phyloP scores from a whole-genome alignment of 2,113 vertebrate genomes.

The Anser cygnoides region DNA sequence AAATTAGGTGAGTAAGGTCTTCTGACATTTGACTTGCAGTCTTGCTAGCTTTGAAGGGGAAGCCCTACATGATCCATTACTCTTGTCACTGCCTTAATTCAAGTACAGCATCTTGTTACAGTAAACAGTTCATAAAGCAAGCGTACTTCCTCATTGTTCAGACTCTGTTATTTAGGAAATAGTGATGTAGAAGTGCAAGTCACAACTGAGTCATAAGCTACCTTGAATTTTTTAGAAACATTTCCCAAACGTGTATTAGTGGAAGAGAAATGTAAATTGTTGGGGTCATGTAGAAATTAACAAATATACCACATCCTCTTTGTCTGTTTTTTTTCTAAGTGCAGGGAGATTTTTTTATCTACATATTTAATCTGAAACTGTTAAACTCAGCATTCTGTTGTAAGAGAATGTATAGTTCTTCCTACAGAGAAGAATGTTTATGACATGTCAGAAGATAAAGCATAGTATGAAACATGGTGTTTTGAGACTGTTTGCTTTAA shows the following conservation, averaged over 20 bases:
- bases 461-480: not conserved
- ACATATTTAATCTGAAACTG: not conserved
- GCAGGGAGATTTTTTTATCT: not conserved
- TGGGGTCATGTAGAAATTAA: not conserved
- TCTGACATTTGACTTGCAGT: not conserved
- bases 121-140: not conserved
- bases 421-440: not conserved
- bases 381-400: not conserved
- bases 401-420: not conserved
- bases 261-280: conserved; percentile 31
- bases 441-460: not conserved
- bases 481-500: not conserved
- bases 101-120: not conserved
- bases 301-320: not conserved
- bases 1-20: not conserved
- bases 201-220: conserved; percentile 19
- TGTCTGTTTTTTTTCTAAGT: not conserved
- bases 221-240: not conserved
- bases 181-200: conserved; percentile 16
- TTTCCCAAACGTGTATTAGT: not conserved
- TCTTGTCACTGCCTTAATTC: not conserved
- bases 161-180: not conserved
- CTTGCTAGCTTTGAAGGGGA: not conserved
- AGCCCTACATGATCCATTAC: not conserved
- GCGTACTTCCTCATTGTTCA: not conserved